Conservation (phyloP, 2,797 vertebrate genomes). For the Discoglossus pictus region DNA sequence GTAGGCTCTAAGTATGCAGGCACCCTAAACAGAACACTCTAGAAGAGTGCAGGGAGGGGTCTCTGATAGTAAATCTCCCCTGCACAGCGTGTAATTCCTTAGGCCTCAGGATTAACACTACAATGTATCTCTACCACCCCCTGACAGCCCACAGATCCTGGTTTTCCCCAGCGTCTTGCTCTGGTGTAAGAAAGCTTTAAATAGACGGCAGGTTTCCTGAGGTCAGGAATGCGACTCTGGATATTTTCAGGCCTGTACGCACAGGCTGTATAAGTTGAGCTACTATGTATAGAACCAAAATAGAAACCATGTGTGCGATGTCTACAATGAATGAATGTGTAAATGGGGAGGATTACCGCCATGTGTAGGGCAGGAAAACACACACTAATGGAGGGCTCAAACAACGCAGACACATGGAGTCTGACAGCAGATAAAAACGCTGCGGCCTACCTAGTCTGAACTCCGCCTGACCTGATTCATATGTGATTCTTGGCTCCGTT, state of each 20-base stretch:
- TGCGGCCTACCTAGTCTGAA: not conserved
- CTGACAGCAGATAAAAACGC: not conserved
- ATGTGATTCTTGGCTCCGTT: too few relatives aligned
- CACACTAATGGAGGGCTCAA: not conserved
- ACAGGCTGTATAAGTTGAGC: conserved; percentile 37
- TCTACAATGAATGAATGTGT: conserved; percentile 34
- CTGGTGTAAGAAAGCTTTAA: conserved; percentile 28
- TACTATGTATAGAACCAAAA: conserved; percentile 42
- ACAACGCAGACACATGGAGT: not conserved
- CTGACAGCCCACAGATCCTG: not conserved
- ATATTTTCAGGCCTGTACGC: conserved; percentile 22
- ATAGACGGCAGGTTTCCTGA: conserved; percentile 41
- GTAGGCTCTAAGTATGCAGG: too few relatives aligned
- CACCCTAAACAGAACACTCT: too few relatives aligned
- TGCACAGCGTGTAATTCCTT: not conserved
- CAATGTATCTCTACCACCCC: conserved; percentile 24
- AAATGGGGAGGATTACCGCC: conserved; percentile 13
- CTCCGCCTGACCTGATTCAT: conserved; percentile 1
- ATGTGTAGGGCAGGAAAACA: not conserved
- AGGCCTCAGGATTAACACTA: conserved; percentile 21
- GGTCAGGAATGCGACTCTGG: conserved; percentile 40
- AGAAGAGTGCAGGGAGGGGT: conserved; percentile 5
- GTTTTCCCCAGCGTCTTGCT: conserved; percentile 13
- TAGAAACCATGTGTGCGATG: conserved; percentile 16
- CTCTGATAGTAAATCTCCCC: not conserved